Percentiles rank a stretch among this genome's conserved stretches.
These are phyloP conservation scores for Alouatta palliata DNA, from an alignment of 2,113 vertebrate genomes.

Conservation along the genomic window DNA sequence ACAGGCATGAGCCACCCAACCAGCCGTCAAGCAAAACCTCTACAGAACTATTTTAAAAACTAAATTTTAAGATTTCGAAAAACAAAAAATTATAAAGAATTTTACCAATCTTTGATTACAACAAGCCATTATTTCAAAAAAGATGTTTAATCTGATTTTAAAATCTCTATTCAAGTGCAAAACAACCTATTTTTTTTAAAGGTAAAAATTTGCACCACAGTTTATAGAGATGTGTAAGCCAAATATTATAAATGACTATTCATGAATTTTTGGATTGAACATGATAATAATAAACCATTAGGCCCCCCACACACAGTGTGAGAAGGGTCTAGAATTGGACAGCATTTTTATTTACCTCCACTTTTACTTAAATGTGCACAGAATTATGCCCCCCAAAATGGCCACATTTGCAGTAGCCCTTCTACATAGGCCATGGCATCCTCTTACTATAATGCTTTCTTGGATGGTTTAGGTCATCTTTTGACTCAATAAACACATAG, in stretches of 20 bases:
- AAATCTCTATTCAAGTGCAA: slow-evolving; percentile 91
- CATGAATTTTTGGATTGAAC: slow-evolving; percentile 72
- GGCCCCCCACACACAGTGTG: slow-evolving; percentile 67
- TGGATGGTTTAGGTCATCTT: slow-evolving; percentile 70
- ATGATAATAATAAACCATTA: slow-evolving; percentile 70
- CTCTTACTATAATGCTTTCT: slow-evolving; percentile 80
- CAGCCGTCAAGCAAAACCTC: slow-evolving; percentile 61
- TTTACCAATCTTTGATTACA: slow-evolving; percentile 81
- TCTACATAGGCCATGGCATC: slow-evolving; percentile 74
- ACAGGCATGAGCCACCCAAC: too few species aligned
- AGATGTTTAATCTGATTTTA: slow-evolving; percentile 73
- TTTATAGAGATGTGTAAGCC: slow-evolving; percentile 80
- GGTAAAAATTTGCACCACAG: slow-evolving; percentile 92
- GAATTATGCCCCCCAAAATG: slow-evolving; percentile 50
- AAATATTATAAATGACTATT: slow-evolving; percentile 78
- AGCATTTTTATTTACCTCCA: slow-evolving; percentile 69
- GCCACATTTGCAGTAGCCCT: slow-evolving; percentile 66
- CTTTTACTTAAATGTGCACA: slow-evolving; percentile 67
- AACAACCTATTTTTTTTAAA: slow-evolving; percentile 91
- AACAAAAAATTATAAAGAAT: slow-evolving; percentile 77
- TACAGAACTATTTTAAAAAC: slow-evolving; percentile 80
- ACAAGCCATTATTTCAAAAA: slow-evolving; percentile 56
- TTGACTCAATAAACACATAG: not conserved
- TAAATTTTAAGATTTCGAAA: slow-evolving; percentile 77
- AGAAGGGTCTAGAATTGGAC: slow-evolving; percentile 72